A percentile compares a stretch with the other conserved stretches of the same genome.
These are phyloP conservation scores for Galago senegalensis DNA, from an alignment of 2,797 vertebrate species.

Conservation along the genomic window DNA sequence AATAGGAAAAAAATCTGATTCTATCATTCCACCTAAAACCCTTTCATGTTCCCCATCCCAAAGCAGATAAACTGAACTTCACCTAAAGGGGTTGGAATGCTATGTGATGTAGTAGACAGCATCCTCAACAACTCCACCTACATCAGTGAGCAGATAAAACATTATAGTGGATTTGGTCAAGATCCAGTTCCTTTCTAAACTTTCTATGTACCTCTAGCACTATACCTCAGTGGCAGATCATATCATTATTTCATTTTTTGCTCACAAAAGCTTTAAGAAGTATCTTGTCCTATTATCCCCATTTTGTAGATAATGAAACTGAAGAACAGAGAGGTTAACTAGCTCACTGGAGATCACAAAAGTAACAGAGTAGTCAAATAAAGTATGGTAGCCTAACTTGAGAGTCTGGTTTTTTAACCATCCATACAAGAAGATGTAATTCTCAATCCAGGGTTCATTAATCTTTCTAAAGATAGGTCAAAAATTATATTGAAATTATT, in stretches of 20 bases:
- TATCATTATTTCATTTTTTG: background rate
- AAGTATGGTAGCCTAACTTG: background rate
- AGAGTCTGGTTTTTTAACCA: background rate
- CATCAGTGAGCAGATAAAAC: background rate
- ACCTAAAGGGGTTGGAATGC: background rate
- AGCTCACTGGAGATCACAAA: background rate
- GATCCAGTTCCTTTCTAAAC: background rate
- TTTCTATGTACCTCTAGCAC: background rate
- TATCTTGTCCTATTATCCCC: background rate
- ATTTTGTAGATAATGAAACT: background rate
- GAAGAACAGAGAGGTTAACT: background rate
- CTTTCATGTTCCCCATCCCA: background rate
- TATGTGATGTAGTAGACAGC: background rate
- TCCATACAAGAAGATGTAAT: background rate
- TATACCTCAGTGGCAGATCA: background rate
- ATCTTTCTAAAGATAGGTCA: background rate
- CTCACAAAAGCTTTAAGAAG: background rate
- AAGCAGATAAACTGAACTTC: background rate
- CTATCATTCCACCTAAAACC: background rate
- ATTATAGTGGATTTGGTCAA: background rate
- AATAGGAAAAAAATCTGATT: background rate
- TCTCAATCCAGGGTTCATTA: background rate
- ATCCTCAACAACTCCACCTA: background rate
- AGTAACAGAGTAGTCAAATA: background rate
- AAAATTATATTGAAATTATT: constrained; percentile 7